Percentiles rank a stretch among this genome's conserved stretches.
Evolutionary conservation across 1,140 invertebrate species (phyloP).

Genomic region (Caenorhabditis elegans): WBcel235 BX284602.5:7396501-7397000

Average conservation of each 20-base stretch:
- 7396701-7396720: no score
- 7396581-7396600: conserved; percentile 20
- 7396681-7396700: no score
- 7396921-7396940: neutral
- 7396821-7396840: no score
- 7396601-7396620: neutral
- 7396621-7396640: neutral
- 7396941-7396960: neutral
- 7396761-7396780: conserved; percentile 45
- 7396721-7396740: neutral
- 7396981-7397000: neutral
- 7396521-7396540: conserved; percentile 56
- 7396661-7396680: neutral
- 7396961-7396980: neutral
- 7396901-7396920: neutral
- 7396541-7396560: conserved; percentile 47
- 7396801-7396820: neutral
- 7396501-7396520: conserved; percentile 5
- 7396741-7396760: neutral
- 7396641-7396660: no score
- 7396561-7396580: conserved; percentile 55
- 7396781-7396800: conserved; percentile 32
- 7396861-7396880: neutral
- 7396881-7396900: neutral
- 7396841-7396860: neutral